Base-by-base conservation (phyloP, 2,797 vertebrate genomes). In the Molossus alvarezi region DNA sequence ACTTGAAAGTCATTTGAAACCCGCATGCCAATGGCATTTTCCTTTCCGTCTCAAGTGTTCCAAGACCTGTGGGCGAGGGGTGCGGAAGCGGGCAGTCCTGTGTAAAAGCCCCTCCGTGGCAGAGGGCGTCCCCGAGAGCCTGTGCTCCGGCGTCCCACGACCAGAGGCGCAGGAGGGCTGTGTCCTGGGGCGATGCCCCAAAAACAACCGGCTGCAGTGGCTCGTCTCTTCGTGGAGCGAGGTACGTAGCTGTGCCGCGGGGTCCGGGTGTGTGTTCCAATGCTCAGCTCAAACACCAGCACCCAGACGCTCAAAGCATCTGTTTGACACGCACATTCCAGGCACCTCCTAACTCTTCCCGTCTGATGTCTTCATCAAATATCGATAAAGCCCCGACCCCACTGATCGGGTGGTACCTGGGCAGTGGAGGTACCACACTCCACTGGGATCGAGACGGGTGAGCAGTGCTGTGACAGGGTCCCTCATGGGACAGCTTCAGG, bases 31-130 rank as follows among this genome's bases (percentile, higher is more conserved):
- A 84, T 9, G 11, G 1, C 8, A 1, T n/a, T 53, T 57, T 57
- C 41, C 29, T 69, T 95, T 72, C 95, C 51, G 41, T 94, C 95
- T 90, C 76, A 97, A 99, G 99, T 99, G 99, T 98, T 99, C 99
- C 87, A 99, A 99, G 98, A 99, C 99, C 5, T 99, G 99, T 76
- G 99, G 99, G 57, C 99, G 99, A 73, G 99, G 99, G 1, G 85
- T 99, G 96, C 99, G 98, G 98, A 99, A 99, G 96, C 99, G 99
- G 1, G 99, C 98, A 11, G 98, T 99, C 97, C 99, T 98, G 95
- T 99, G 99, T 98, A 98, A 98, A 95, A 99, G 98, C 88, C 98
- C 98, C 0, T 98, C 98, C 13, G 95, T 97, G 7, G 97, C 98
- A 0, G 98, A 99, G 91, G 98, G 98, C 73, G 95, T 99, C 83